A percentile compares a stretch with the other conserved stretches of the same genome.
Conservation (phyloP, 1,140 invertebrate species). For the Papilio glaucus region DNA sequence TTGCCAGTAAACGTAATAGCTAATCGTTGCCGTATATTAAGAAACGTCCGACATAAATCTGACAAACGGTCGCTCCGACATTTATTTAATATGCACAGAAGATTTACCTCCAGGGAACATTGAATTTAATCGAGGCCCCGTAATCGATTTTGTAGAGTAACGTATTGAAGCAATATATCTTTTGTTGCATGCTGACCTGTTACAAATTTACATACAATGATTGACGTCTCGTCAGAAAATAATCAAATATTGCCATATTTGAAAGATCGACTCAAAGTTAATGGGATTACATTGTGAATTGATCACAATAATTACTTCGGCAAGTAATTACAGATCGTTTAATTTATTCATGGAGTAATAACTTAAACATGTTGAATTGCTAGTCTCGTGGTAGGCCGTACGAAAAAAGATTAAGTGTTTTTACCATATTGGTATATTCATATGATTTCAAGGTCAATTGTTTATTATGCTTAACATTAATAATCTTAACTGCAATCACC, state of each 20-base stretch:
- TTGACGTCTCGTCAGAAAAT: constrained; percentile 53
- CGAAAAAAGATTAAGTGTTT: neutral
- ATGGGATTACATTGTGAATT: constrained; percentile 1
- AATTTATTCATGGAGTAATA: constrained; percentile 23
- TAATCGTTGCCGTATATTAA: constrained; percentile 43
- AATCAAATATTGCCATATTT: constrained; percentile 37
- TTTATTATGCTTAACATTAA: no score
- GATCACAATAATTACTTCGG: neutral
- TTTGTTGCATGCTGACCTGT: constrained; percentile 37
- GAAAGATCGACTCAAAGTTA: constrained; percentile 24
- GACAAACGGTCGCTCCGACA: constrained; percentile 57
- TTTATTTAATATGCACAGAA: constrained; percentile 75
- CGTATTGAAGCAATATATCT: constrained; percentile 58
- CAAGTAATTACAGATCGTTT: constrained; percentile 12
- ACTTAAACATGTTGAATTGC: neutral
- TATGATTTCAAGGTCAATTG: no score
- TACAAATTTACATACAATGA: constrained; percentile 33
- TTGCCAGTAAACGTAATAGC: constrained; percentile 39
- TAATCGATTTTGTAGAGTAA: constrained; percentile 68
- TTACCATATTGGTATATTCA: neutral
- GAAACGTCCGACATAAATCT: constrained; percentile 58
- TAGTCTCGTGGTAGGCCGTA: neutral
- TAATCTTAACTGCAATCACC: no score
- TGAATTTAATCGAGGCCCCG: constrained; percentile 69
- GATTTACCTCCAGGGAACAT: constrained; percentile 69